These are phyloP conservation scores for Pseudoatta argentina DNA, from an alignment of 1,140 invertebrate species.

Conservation along the genomic window DNA sequence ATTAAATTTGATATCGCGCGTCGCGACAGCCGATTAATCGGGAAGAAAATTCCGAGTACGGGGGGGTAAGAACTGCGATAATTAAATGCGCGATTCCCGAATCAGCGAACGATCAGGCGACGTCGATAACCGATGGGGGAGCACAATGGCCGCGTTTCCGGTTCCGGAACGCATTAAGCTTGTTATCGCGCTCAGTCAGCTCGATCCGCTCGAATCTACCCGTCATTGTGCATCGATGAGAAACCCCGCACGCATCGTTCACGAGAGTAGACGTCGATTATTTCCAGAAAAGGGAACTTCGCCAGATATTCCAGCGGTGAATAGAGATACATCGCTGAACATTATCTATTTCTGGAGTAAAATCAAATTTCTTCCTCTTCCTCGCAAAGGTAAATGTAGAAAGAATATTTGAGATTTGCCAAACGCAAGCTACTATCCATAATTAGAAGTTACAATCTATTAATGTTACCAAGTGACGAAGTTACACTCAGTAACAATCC, in stretches of 20 bases:
- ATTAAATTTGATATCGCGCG: conserved; percentile 34
- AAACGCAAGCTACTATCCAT: background rate
- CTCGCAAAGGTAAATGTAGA: background rate
- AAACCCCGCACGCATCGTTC: conserved; percentile 51
- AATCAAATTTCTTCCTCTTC: background rate
- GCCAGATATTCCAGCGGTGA: conserved; percentile 3
- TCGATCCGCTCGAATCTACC: conserved; percentile 67
- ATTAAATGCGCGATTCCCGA: conserved; percentile 59
- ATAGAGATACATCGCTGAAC: background rate
- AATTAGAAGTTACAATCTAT: background rate
- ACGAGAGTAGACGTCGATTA: conserved; percentile 48
- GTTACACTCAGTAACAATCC: conserved; percentile 11
- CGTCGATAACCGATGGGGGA: conserved; percentile 63
- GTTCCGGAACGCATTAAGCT: conserved; percentile 70
- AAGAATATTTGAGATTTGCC: background rate
- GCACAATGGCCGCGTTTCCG: conserved; percentile 72
- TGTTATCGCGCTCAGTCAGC: conserved; percentile 74
- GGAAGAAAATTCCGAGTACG: conserved; percentile 31
- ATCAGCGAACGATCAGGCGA: conserved; percentile 61
- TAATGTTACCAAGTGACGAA: conserved; percentile 30
- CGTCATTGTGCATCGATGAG: conserved; percentile 61
- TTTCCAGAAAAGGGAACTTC: conserved; percentile 22
- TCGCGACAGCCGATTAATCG: conserved; percentile 39
- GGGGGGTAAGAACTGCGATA: conserved; percentile 53
- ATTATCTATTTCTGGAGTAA: background rate